Evolutionary conservation across 2,888 invertebrate genomes (phyloP), one percentile per base, ranked within the genome.

Genomic region (Macrophya alboannulata): DNA sequence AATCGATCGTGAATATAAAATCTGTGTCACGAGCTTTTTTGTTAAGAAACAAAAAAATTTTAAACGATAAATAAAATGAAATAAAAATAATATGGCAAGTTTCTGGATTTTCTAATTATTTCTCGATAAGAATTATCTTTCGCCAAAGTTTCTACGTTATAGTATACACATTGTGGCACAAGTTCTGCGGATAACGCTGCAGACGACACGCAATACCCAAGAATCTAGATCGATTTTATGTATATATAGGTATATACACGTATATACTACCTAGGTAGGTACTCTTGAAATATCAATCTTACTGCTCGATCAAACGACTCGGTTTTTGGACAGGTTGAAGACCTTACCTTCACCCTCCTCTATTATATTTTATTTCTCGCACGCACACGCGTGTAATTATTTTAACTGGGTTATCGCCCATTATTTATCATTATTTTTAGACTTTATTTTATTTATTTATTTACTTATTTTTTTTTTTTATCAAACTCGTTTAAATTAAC

Each of bases 171-270:
- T n/a, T n/a, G n/a, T n/a, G n/a, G n/a, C n/a, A 31, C 31, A 31
- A 31, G 31, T 31, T 31, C 31, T 62, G 62, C 62, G 62, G 62
- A 62, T 55, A 62, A 72, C 43, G 71, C 9, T 72, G 68, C 25
- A 15, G 68, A 31, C 68, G 71, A 40, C 71, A 72, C 71, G 71
- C 71, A 72, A 72, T 72, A 31, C 71, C 40, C 71, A 43, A 72
- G 71, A 72, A 72, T 72, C 71, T 40, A n/a, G 43, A 72, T 72
- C 71, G 37, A 72, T 72, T 40, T 37, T 17, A n/a, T n/a, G n/a
- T 40, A 72, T 72, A 37, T 72, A 72, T 40, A 40, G n/a, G n/a
- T n/a, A n/a, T n/a, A n/a, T n/a, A n/a, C n/a, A n/a, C n/a, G n/a
- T 43, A 10, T 15, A 2, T 62, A 21, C 17, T 31, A 8, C 4